Conservation (phyloP, 2,797 vertebrate genomes). For the Urocyon cinereoargenteus region DNA sequence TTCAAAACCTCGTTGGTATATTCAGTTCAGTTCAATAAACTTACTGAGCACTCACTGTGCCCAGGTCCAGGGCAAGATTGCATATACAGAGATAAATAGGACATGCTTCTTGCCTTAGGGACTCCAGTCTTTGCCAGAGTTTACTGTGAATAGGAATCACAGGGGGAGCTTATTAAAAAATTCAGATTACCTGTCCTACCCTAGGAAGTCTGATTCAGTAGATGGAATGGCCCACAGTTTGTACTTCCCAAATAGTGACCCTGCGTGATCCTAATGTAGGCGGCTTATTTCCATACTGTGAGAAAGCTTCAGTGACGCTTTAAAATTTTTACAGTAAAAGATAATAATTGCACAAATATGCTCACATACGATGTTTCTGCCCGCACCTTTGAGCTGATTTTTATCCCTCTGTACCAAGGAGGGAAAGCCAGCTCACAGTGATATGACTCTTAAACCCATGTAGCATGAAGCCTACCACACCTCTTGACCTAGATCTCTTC, state of each 20-base stretch:
- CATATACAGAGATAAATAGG: neutral
- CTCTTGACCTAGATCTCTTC: neutral
- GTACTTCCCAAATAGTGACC: neutral
- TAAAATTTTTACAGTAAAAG: conserved; percentile 19
- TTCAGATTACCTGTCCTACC: neutral
- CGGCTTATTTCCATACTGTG: neutral
- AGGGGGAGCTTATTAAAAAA: neutral
- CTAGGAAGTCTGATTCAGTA: conserved; percentile 28
- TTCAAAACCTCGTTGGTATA: neutral
- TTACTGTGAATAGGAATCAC: neutral
- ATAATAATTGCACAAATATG: neutral
- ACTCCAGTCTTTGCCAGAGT: neutral
- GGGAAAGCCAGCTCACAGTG: neutral
- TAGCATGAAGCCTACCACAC: neutral
- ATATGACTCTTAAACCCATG: neutral
- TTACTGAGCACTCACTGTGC: neutral
- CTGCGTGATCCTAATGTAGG: neutral
- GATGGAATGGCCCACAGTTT: neutral
- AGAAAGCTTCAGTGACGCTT: neutral
- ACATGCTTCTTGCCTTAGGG: neutral
- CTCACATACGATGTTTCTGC: neutral
- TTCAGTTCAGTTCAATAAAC: conserved; percentile 15
- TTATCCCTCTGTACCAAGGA: neutral
- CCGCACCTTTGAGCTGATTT: neutral
- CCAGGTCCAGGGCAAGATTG: neutral